Evolutionary conservation across 2,888 invertebrate species (phyloP).

Genomic region (Atrina japonica): DNA sequence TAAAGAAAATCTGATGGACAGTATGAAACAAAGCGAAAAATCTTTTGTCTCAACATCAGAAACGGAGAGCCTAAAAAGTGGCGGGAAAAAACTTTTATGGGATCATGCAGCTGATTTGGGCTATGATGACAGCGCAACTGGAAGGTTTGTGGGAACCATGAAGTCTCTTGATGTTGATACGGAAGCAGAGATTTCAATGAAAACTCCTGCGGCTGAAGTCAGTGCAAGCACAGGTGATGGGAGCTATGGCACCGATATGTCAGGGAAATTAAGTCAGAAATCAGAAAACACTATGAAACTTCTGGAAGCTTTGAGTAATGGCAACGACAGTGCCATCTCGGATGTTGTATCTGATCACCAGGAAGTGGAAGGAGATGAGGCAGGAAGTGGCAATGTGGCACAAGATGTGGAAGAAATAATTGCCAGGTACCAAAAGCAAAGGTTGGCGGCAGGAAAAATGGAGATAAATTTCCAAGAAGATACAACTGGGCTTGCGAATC

Average conservation of each 20-base stretch:
- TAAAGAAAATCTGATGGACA: conserved; percentile 21
- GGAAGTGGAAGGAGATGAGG: conserved; percentile 38
- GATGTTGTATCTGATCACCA: conserved; percentile 47
- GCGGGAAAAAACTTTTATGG: conserved; percentile 63
- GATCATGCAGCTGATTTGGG: conserved; percentile 72
- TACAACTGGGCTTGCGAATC: conserved; percentile 62
- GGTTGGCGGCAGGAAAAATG: background rate
- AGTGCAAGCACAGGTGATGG: conserved; percentile 14
- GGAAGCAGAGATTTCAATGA: conserved; percentile 46
- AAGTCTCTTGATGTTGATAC: conserved; percentile 37
- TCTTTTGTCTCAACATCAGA: conserved; percentile 42
- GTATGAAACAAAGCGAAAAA: conserved; percentile 33
- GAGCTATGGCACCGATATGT: background rate
- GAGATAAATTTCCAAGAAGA: conserved; percentile 22
- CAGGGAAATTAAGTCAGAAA: conserved; percentile 22
- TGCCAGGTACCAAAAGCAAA: conserved; percentile 57
- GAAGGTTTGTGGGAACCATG: conserved; percentile 57
- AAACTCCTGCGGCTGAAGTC: conserved; percentile 22
- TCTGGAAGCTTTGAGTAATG: background rate
- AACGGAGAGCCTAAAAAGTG: conserved; percentile 56
- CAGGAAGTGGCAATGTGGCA: conserved; percentile 20
- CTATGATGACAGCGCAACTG: conserved; percentile 54
- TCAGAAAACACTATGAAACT: conserved; percentile 22
- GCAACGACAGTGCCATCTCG: conserved; percentile 3
- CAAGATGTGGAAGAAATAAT: conserved; percentile 64